Percentiles rank a stretch among this genome's conserved stretches.
These are phyloP conservation scores for Trichoplusia ni DNA, from an alignment of 1,140 invertebrate species.

Conservation along the genomic window DNA sequence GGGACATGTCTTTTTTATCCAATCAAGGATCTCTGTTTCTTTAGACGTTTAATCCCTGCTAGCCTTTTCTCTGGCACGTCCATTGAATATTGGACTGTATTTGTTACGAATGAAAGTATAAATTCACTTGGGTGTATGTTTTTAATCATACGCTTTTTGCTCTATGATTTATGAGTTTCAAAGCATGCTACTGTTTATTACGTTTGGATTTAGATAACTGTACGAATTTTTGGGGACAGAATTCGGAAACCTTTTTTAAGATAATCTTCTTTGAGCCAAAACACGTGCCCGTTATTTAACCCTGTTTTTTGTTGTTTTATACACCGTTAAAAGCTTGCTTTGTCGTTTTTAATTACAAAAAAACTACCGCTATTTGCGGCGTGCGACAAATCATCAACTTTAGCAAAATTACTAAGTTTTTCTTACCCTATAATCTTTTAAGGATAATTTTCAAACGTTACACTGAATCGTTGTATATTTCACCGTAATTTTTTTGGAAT, in stretches of 20 bases:
- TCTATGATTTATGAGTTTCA: conserved; percentile 16
- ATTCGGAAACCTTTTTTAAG: background rate
- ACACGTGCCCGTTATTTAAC: conserved; percentile 1
- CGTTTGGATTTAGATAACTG: conserved; percentile 11
- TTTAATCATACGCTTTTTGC: background rate
- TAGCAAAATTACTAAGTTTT: too few species aligned
- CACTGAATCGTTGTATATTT: too few species aligned
- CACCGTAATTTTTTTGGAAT: too few species aligned
- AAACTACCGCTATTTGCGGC: background rate
- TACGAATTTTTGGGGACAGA: conserved; percentile 1
- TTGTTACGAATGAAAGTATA: background rate
- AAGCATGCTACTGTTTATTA: conserved; percentile 21
- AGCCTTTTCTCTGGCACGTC: background rate
- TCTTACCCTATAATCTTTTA: too few species aligned
- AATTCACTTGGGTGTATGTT: background rate
- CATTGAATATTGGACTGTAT: background rate
- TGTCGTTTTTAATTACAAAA: background rate
- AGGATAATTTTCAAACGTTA: too few species aligned
- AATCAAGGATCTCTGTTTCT: conserved; percentile 9
- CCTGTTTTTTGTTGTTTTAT: background rate
- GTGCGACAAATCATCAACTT: too few species aligned
- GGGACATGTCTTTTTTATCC: conserved; percentile 18
- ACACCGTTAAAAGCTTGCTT: background rate
- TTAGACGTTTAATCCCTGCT: background rate
- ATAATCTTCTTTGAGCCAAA: background rate